These are phyloP conservation scores for Heliconius ethilla DNA, from an alignment of 2,888 invertebrate genomes.

Conservation along the genomic window DNA sequence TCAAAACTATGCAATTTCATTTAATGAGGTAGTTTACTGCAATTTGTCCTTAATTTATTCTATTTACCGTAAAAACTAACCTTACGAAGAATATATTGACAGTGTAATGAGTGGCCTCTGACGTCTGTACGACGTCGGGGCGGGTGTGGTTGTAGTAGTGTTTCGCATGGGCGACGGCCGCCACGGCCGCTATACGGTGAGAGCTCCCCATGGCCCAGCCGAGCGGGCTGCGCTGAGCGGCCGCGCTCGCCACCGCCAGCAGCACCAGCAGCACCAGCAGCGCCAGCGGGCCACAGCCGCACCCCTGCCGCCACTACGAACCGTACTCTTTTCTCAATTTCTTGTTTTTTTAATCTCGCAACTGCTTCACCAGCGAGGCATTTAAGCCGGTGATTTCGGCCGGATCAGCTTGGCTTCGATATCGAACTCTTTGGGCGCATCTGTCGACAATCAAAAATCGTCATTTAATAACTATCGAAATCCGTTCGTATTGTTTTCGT, in stretches of 20 bases:
- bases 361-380: slow-evolving; percentile 36
- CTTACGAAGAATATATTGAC: slow-evolving; percentile 89
- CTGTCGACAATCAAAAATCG: slow-evolving; percentile 50
- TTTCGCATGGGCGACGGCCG: slow-evolving; percentile 74
- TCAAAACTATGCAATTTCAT: background rate
- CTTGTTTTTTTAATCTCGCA: slow-evolving; percentile 40
- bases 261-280: slow-evolving; percentile 65
- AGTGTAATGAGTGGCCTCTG: slow-evolving; percentile 64
- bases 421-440: slow-evolving; percentile 50
- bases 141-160: slow-evolving; percentile 77
- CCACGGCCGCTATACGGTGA: slow-evolving; percentile 83
- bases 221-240: slow-evolving; percentile 78
- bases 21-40: background rate
- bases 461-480: slow-evolving; percentile 16
- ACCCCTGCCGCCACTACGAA: slow-evolving; percentile 56
- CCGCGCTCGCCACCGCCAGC: slow-evolving; percentile 67
- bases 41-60: background rate
- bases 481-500: slow-evolving; percentile 20
- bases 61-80: slow-evolving; percentile 74
- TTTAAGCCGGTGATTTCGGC: slow-evolving; percentile 48
- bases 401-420: slow-evolving; percentile 49
- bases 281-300: slow-evolving; percentile 72
- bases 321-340: slow-evolving; percentile 49
- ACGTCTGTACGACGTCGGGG: slow-evolving; percentile 62
- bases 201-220: slow-evolving; percentile 86